These are phyloP conservation scores for Acanthornis magna DNA, from an alignment of 2,797 vertebrate genomes.

Conservation along the genomic window DNA sequence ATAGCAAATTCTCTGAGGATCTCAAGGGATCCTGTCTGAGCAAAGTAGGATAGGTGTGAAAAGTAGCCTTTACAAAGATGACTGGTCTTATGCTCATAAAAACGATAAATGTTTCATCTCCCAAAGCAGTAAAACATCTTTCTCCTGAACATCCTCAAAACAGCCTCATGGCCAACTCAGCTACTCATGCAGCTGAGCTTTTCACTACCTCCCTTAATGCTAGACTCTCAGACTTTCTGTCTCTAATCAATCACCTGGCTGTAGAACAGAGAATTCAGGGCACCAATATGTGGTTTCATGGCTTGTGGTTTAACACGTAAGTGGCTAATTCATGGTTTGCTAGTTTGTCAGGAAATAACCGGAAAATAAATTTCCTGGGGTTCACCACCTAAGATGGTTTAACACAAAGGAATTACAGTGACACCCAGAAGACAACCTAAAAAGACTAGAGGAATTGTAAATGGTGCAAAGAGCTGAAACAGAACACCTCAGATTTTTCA, in stretches of 20 bases:
- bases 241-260: not conserved
- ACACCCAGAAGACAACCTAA: not conserved
- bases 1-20: not conserved
- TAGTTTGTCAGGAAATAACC: not conserved
- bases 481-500: accelerated
- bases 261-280: not conserved
- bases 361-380: not conserved
- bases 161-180: not conserved
- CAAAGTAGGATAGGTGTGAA: not conserved
- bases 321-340: not conserved
- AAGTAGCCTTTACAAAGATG: not conserved
- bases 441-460: not conserved
- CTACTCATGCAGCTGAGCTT: not conserved
- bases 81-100: not conserved
- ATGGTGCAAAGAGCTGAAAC: not conserved
- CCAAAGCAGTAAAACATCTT: not conserved
- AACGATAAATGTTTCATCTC: not conserved
- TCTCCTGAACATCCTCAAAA: not conserved
- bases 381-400: not conserved
- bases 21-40: not conserved
- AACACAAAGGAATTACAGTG: not conserved
- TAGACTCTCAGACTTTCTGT: not conserved
- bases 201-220: not conserved
- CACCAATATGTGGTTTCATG: not conserved
- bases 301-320: not conserved